Conservation (phyloP, 2,113 vertebrate species). For the Orycteropus afer region DNA sequence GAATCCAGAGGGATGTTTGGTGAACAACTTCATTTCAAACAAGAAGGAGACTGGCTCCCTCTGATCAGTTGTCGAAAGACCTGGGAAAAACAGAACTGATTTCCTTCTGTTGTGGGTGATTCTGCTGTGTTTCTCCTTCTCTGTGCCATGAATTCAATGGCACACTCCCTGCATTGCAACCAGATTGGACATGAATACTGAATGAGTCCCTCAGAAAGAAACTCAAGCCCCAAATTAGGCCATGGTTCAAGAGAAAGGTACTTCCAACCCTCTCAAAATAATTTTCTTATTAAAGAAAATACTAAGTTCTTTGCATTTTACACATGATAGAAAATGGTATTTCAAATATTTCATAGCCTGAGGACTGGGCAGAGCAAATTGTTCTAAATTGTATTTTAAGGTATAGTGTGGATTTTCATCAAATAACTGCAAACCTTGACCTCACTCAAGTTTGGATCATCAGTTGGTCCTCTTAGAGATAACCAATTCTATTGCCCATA, state of each 20-base stretch:
- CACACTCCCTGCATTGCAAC: slow-evolving; percentile 1
- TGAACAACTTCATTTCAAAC: slow-evolving; percentile 4
- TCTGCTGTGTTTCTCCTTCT: slow-evolving; percentile 33
- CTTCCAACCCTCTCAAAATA: neutral
- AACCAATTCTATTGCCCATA: neutral
- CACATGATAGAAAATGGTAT: neutral
- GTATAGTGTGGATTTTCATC: neutral
- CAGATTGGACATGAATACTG: slow-evolving; percentile 63
- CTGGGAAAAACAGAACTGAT: slow-evolving; percentile 5
- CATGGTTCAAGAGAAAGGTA: slow-evolving; percentile 25
- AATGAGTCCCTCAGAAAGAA: slow-evolving; percentile 52
- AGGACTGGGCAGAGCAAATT: neutral
- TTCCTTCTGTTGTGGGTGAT: neutral
- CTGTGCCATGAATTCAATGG: slow-evolving; percentile 15
- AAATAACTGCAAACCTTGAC: neutral
- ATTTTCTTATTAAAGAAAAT: slow-evolving; percentile 33
- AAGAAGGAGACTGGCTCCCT: neutral
- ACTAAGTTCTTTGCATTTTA: neutral
- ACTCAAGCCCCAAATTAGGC: neutral
- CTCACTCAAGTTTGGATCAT: neutral
- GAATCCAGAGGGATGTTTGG: neutral
- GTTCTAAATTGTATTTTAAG: neutral
- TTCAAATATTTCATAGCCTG: neutral
- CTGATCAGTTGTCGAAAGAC: neutral
- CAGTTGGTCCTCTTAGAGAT: neutral